Percentiles rank a stretch among this genome's conserved stretches.
Conservation (phyloP, 1,140 invertebrate genomes). For the Eciton burchellii region DNA sequence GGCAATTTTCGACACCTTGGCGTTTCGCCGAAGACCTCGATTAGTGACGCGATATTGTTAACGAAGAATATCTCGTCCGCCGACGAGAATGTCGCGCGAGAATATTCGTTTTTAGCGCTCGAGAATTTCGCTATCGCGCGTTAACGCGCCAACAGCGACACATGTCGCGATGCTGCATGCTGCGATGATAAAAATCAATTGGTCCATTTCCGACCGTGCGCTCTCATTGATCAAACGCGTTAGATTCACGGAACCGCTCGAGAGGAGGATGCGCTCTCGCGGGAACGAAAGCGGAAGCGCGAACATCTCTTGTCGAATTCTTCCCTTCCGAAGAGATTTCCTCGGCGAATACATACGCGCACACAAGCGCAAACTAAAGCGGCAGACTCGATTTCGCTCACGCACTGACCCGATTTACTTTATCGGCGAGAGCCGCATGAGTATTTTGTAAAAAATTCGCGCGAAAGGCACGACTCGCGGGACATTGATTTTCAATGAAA, state of each 20-base stretch:
- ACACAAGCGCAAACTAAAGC: background rate
- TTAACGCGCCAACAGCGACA: too few relatives aligned
- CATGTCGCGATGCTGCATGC: too few relatives aligned
- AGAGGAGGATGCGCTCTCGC: background rate
- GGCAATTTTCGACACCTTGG: conserved; percentile 54
- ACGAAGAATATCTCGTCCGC: conserved; percentile 45
- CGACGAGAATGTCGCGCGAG: conserved; percentile 1
- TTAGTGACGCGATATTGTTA: conserved; percentile 53
- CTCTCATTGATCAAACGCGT: too few relatives aligned
- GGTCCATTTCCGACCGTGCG: background rate
- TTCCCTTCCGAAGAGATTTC: conserved; percentile 42
- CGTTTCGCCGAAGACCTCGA: conserved; percentile 39
- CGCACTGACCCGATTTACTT: background rate
- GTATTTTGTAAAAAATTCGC: background rate
- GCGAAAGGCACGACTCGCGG: background rate
- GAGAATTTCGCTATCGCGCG: too few relatives aligned
- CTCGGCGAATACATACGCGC: conserved; percentile 8
- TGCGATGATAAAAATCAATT: background rate
- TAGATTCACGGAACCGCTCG: conserved; percentile 7
- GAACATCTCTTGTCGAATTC: background rate
- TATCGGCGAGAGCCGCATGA: conserved; percentile 14
- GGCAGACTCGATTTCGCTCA: conserved; percentile 22
- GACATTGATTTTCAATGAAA: background rate
- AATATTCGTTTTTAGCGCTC: background rate
- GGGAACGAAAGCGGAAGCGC: background rate